These are phyloP conservation scores for Falco concolor DNA, from an alignment of 2,797 vertebrate genomes.

Conservation along the genomic window DNA sequence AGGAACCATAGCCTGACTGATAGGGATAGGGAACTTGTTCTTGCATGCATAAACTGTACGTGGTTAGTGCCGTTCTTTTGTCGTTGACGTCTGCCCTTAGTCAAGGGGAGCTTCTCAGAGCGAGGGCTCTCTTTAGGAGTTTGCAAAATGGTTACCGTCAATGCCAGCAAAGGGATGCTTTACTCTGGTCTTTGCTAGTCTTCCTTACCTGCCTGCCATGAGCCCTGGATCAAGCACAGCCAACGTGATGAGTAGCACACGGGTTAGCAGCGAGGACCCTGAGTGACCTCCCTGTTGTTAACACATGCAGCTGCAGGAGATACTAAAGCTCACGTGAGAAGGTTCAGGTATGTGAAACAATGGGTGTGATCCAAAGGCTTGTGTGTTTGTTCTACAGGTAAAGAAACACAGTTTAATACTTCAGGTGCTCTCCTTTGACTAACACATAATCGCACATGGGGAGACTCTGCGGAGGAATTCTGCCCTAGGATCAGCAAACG, in stretches of 20 bases:
- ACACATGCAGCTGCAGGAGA: neutral
- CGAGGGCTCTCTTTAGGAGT: neutral
- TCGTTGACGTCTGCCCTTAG: neutral
- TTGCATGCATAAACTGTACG: neutral
- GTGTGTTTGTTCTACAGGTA: neutral
- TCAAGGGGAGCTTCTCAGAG: neutral
- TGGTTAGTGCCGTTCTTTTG: neutral
- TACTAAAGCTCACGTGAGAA: neutral
- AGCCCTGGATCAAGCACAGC: neutral
- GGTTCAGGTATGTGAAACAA: neutral
- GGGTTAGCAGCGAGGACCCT: neutral
- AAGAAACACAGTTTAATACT: neutral
- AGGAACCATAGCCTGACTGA: neutral
- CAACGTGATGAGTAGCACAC: neutral
- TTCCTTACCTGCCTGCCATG: neutral
- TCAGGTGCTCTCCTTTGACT: neutral
- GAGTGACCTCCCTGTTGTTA: neutral
- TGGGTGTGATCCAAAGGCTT: neutral
- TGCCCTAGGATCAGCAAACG: neutral
- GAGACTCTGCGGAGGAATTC: neutral
- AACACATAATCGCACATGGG: neutral
- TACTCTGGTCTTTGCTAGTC: neutral
- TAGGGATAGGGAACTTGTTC: neutral
- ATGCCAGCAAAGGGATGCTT: neutral
- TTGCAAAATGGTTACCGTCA: neutral